Conservation (phyloP, 2,113 vertebrate species). For the Neolamprologus cancellatus region DNA sequence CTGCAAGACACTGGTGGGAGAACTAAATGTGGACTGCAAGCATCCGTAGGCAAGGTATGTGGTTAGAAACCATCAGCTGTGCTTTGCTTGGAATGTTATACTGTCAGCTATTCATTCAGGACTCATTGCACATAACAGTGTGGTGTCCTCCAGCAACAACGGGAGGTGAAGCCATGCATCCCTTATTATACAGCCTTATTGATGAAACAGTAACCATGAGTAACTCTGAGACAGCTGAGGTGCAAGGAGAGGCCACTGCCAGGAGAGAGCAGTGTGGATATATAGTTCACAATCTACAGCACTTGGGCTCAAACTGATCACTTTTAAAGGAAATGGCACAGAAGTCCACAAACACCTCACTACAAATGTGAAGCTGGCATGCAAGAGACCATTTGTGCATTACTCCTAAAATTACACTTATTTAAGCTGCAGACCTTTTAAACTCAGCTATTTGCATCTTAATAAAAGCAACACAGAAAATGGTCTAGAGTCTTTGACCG, state of each 20-base stretch:
- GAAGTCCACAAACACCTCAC: constrained; percentile 11
- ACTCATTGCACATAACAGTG: not conserved
- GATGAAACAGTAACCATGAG: constrained; percentile 16
- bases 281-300: constrained; percentile 7
- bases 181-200: not conserved
- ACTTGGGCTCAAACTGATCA: not conserved
- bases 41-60: not conserved
- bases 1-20: not conserved
- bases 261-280: constrained; percentile 57
- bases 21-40: not conserved
- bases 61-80: not conserved
- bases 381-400: not conserved
- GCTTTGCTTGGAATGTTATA: constrained; percentile 48
- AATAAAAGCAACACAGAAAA: not conserved
- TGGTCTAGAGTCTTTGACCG: not conserved
- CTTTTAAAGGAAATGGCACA: constrained; percentile 8
- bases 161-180: not conserved
- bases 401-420: not conserved
- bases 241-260: constrained; percentile 42
- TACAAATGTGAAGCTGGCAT: constrained; percentile 24
- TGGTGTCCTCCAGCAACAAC: not conserved
- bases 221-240: constrained; percentile 1
- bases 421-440: not conserved
- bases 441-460: not conserved
- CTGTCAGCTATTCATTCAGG: constrained; percentile 10